Conservation (phyloP, 2,888 invertebrate genomes). For the Hylaea fasciaria region DNA sequence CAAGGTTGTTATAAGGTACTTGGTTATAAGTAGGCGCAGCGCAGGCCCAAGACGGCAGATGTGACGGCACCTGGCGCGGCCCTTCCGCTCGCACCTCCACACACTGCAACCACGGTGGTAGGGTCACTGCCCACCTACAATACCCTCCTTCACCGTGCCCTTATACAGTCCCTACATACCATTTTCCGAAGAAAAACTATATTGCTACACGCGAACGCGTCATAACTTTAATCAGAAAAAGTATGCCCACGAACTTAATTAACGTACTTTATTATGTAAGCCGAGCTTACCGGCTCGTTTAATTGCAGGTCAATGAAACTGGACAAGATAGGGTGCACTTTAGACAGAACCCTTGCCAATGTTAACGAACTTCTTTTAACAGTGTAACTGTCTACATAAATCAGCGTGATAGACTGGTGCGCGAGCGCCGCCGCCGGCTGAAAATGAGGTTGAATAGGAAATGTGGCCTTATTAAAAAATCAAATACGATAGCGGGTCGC, state of each 20-base stretch:
- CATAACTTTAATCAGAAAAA: constrained; percentile 73
- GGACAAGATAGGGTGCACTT: constrained; percentile 55
- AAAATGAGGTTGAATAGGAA: constrained; percentile 46
- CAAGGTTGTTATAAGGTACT: constrained; percentile 60
- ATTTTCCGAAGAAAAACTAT: constrained; percentile 62
- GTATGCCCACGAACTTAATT: constrained; percentile 51
- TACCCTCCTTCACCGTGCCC: constrained; percentile 69
- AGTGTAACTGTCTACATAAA: constrained; percentile 29
- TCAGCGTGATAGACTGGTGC: constrained; percentile 32
- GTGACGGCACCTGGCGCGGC: constrained; percentile 81
- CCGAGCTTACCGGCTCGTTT: constrained; percentile 55
- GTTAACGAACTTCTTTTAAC: constrained; percentile 42
- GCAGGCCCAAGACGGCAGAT: constrained; percentile 82
- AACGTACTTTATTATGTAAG: constrained; percentile 47
- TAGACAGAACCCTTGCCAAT: constrained; percentile 50
- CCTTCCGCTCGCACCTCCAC: constrained; percentile 74
- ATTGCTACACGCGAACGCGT: constrained; percentile 75
- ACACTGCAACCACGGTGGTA: constrained; percentile 44
- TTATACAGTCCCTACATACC: constrained; percentile 50
- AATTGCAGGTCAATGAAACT: constrained; percentile 60
- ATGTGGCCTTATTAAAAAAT: constrained; percentile 65
- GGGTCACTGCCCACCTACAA: constrained; percentile 82
- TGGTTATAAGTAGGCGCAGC: constrained; percentile 61
- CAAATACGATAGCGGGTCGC: constrained; percentile 65
- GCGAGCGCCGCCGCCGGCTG: constrained; percentile 26